These are phyloP conservation scores for Andricus quercusramuli DNA, from an alignment of 2,888 invertebrate species.

Conservation along the genomic window DNA sequence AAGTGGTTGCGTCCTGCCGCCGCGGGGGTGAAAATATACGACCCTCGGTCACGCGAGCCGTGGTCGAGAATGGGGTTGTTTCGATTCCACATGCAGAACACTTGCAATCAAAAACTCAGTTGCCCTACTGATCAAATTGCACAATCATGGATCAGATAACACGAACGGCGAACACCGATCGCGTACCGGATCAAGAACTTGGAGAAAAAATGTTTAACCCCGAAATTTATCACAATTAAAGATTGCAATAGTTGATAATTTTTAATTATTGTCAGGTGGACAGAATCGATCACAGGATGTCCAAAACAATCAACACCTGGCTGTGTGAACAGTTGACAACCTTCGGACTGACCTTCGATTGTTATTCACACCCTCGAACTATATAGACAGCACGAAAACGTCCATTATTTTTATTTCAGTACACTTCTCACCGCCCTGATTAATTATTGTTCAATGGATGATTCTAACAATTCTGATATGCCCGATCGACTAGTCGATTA, in stretches of 20 bases:
- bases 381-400: conserved; percentile 8
- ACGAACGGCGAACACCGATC: conserved; percentile 55
- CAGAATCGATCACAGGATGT: neutral
- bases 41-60: conserved; percentile 42
- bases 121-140: conserved; percentile 5
- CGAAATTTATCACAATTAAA: neutral
- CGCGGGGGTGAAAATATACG: conserved; percentile 39
- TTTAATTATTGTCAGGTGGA: neutral
- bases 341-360: conserved; percentile 36
- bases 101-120: conserved; percentile 19
- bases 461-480: neutral
- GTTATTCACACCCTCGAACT: conserved; percentile 29
- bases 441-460: neutral
- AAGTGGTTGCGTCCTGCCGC: conserved; percentile 73
- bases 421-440: neutral
- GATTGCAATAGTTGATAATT: neutral
- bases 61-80: conserved; percentile 14
- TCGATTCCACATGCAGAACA: conserved; percentile 10
- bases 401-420: conserved; percentile 4
- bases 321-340: conserved; percentile 13
- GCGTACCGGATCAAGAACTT: conserved; percentile 57
- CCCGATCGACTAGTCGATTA: conserved; percentile 4
- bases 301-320: neutral
- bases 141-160: conserved; percentile 21
- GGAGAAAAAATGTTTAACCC: conserved; percentile 39